A percentile compares a stretch with the other conserved stretches of the same genome.
Evolutionary conservation across 2,797 vertebrate genomes (phyloP).

Genomic region (Alfaro cultratus): DNA sequence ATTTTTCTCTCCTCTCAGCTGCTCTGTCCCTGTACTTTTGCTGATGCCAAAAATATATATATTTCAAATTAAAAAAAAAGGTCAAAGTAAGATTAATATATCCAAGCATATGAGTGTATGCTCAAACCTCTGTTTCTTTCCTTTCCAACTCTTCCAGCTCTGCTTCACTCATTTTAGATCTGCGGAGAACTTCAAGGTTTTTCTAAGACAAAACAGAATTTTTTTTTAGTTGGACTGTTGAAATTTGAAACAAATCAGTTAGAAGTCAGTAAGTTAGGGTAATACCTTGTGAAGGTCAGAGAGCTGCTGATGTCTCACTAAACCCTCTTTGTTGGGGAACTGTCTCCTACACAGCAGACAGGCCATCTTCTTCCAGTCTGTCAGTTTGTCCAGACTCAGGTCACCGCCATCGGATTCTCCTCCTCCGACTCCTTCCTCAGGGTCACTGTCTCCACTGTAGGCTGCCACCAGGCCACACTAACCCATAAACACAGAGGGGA

Average conservation of each 20-base stretch:
- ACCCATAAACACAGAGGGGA: constrained; percentile 11
- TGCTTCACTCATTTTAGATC: constrained; percentile 90
- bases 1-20: constrained; percentile 96
- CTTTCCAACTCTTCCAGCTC: constrained; percentile 95
- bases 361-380: constrained; percentile 96
- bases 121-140: constrained; percentile 91
- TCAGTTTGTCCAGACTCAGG: constrained; percentile 88
- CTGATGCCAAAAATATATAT: constrained; percentile 67
- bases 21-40: constrained; percentile 97
- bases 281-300: constrained; percentile 97
- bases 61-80: neutral
- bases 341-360: constrained; percentile 96
- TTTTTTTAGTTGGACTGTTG: neutral
- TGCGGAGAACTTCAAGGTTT: constrained; percentile 94
- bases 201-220: constrained; percentile 81
- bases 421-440: constrained; percentile 89
- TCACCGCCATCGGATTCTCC: constrained; percentile 84
- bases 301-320: constrained; percentile 94
- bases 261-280: neutral
- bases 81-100: neutral
- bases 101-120: neutral
- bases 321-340: constrained; percentile 94
- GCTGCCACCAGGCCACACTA: constrained; percentile 94
- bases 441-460: constrained; percentile 97
- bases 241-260: neutral